phyloP scores from a whole-genome alignment of 2,797 vertebrate genomes.

The Brachymystax lenok region DNA sequence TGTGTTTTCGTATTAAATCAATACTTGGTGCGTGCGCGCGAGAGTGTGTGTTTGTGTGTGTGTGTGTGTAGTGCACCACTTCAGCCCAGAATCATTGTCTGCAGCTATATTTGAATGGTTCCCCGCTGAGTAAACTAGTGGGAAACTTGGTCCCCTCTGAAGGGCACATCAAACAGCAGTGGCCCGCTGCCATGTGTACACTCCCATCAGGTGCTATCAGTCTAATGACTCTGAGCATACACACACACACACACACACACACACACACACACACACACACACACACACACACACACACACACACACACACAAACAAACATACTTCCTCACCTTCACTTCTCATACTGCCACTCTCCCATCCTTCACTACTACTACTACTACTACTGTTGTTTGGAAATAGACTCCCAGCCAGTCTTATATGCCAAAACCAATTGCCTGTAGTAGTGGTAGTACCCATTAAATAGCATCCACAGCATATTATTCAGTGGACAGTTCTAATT shows the following conservation, averaged over 20 bases:
- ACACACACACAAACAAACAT: not conserved
- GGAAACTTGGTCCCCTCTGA: not conserved
- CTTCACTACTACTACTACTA: not conserved
- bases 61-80: slow-evolving; percentile 36
- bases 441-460: not conserved
- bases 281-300: not conserved
- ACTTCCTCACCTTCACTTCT: not conserved
- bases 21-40: too few species aligned
- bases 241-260: not conserved
- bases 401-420: not conserved
- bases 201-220: slow-evolving; percentile 50
- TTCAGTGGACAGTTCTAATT: too few species aligned
- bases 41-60: slow-evolving; percentile 1
- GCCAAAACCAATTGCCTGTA: not conserved
- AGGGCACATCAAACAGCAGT: slow-evolving; percentile 2
- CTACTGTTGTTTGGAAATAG: not conserved
- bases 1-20: not conserved
- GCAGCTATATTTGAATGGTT: not conserved
- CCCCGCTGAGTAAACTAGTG: not conserved
- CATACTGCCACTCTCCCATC: not conserved
- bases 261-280: not conserved
- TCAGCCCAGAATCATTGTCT: slow-evolving; percentile 16
- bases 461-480: not conserved
- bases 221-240: slow-evolving; percentile 35
- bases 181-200: not conserved